Conservation (phyloP, 1,140 invertebrate genomes). For the Brachionus asplanchnoidis region DNA sequence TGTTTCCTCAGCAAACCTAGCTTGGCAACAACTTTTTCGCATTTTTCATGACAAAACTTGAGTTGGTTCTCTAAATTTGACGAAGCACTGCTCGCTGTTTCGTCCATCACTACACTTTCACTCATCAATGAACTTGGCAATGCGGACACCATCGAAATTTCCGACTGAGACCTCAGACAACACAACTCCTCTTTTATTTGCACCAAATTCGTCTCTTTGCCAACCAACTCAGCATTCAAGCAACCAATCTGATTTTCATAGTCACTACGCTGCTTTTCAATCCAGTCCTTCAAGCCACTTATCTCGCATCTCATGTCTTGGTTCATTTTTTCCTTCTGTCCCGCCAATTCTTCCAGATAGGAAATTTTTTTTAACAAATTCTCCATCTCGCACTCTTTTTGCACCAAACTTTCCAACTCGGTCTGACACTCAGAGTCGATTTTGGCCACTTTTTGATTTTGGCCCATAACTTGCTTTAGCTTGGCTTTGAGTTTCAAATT, state of each 20-base stretch:
- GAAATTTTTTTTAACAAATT: not conserved
- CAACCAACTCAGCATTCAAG: not conserved
- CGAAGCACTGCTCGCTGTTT: not conserved
- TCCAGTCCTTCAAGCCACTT: not conserved
- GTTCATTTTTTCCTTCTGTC: conserved; percentile 1
- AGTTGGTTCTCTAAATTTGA: conserved; percentile 26
- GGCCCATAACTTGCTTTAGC: not conserved
- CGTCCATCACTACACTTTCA: not conserved
- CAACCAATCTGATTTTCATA: not conserved
- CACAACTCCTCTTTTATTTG: not conserved
- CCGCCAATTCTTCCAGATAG: not conserved
- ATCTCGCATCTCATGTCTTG: not conserved
- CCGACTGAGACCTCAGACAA: not conserved
- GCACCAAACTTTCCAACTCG: not conserved
- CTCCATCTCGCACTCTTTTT: not conserved
- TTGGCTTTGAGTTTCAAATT: conserved; percentile 15
- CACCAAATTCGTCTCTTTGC: not conserved
- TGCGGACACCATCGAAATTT: not conserved
- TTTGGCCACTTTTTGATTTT: not conserved
- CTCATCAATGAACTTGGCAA: not conserved
- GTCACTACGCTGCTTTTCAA: not conserved
- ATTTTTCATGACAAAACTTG: conserved; percentile 28
- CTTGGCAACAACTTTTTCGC: conserved; percentile 22
- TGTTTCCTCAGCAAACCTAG: not conserved
- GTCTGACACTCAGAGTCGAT: not conserved